Base-by-base conservation (phyloP, 2,888 invertebrate genomes). In the Drosophila glabriapex region DNA sequence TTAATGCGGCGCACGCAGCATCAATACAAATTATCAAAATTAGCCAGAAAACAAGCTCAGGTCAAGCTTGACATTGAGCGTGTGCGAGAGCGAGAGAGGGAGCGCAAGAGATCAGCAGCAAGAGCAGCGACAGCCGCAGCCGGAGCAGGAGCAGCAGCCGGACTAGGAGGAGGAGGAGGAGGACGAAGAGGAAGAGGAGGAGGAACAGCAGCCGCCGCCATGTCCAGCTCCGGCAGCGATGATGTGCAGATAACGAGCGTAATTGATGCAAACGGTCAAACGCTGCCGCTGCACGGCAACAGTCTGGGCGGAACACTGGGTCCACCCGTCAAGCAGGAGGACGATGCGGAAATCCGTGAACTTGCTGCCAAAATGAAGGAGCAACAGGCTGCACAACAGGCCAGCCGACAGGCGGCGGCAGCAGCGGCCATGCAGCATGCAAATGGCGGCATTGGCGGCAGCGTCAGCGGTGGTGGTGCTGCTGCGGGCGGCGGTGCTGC, bases 311-410 rank as follows among this genome's bases (percentile, higher is more conserved):
- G 90, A 7, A 77, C 85, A 2, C 78, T 85, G 76, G 82, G 84
- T 4, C 83, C 83, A 2, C 90, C 88, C 10, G 92, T 94, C 6
- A 94, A 94, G 70, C 92, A 93, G 78, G 93, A 94, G 80, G 97
- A 97, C 94, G 97, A 97, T 93, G 97, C 97, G 84, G 97, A 98
- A 94, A 97, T 97, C 92, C 95, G 96, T 91, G 97, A 97, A 94
- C 92, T 97, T 94, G 97, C 97, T 82, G 96, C 97, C 89, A 97
- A 97, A 94, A 96, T 98, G 96, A 95, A 96, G 94, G 97, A 97
- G 94, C 96, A 91, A 76, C 92, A 93, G 81, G 92, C 93, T 4
- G 93, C 92, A 4, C 93, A 93, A 52, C 78, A 91, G 39, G 92
- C 92, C 22, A 87, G 78, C 33, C 87, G 92, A 0, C 92, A 91